Base-by-base conservation (phyloP, 37 sponge, comb jelly and placozoan genomes). In the Sycon ciliatum region DNA sequence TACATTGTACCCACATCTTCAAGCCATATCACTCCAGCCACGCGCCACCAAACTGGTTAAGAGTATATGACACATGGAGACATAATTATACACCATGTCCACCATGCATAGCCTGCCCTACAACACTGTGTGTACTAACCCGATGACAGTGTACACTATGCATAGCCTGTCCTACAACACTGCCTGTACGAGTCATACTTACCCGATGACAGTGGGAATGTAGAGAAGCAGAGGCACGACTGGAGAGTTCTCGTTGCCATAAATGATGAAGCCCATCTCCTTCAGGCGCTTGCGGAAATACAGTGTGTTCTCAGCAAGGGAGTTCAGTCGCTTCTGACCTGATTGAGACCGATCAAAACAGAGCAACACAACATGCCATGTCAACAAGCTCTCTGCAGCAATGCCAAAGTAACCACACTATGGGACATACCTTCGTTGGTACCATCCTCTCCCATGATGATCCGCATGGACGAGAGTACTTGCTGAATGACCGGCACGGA, bases 391-490 rank as follows among this genome's bases (percentile, higher is more conserved):
- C n/a, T n/a, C n/a, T n/a, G n/a, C n/a, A n/a, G n/a, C n/a, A n/a
- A n/a, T n/a, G n/a, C n/a, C n/a, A 49, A 49, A 49, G 54, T 49
- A 49, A 49, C 16, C 20, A 16, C 20, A 20, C 20, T 49, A 20
- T n/a, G n/a, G n/a, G n/a, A n/a, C 65, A 42, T 75, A 80, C 90
- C 90, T 61, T 85, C 85, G 23, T 87, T 57, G 34, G 91, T 86
- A 1, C 90, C 94, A 79, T 93, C 94, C 52, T 82, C 61, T 33
- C 94, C 94, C 90, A 93, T 84, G 57, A 98, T 84, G 56, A 89
- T 86, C n/a, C 33, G 40, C 57, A 89, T 75, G 53, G 86, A 65
- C 28, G 82, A 73, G 27, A 85, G 24, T 69, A 84, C 63, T 72
- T 89, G 90, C 73, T 76, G 76, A 13, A 79, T 80, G 3, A 93